A percentile compares a stretch with the other conserved stretches of the same genome.
Evolutionary conservation across 1,140 invertebrate genomes (phyloP).

Genomic region (Choristoneura fumiferana): DNA sequence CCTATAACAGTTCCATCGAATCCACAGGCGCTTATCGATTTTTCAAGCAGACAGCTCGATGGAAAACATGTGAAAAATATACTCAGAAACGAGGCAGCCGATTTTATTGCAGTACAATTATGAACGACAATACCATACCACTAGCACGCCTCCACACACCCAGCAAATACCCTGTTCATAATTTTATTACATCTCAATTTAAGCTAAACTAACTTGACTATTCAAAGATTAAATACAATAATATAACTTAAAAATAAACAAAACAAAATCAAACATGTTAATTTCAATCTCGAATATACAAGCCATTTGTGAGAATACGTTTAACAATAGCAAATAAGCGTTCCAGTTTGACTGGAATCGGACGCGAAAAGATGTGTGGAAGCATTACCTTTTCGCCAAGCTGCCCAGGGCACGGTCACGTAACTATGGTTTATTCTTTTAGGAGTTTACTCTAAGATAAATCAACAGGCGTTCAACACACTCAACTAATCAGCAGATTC

Average conservation of each 20-base stretch:
- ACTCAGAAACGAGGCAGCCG: not conserved
- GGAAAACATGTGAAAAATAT: too few relatives aligned
- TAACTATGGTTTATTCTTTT: not conserved
- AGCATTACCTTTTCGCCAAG: too few relatives aligned
- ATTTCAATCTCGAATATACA: constrained; percentile 19
- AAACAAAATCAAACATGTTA: constrained; percentile 5
- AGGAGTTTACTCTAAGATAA: not conserved
- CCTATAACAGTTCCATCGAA: too few relatives aligned
- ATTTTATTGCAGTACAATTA: not conserved
- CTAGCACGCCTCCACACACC: not conserved
- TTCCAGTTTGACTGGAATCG: not conserved
- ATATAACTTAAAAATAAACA: constrained; percentile 15
- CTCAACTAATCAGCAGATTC: constrained; percentile 2
- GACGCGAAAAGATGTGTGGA: not conserved
- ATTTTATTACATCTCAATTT: constrained; percentile 16
- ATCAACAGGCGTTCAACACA: constrained; percentile 13
- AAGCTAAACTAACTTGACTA: constrained; percentile 15
- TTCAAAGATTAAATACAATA: constrained; percentile 14
- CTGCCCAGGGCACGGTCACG: too few relatives aligned
- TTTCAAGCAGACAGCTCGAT: not conserved
- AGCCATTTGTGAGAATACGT: constrained; percentile 4
- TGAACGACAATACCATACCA: not conserved
- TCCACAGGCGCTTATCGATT: too few relatives aligned
- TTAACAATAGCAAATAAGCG: constrained; percentile 5
- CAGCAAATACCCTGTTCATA: constrained; percentile 16